Base-by-base conservation (phyloP, 2,797 vertebrate species). In the Coranthus polyacanthus region DNA sequence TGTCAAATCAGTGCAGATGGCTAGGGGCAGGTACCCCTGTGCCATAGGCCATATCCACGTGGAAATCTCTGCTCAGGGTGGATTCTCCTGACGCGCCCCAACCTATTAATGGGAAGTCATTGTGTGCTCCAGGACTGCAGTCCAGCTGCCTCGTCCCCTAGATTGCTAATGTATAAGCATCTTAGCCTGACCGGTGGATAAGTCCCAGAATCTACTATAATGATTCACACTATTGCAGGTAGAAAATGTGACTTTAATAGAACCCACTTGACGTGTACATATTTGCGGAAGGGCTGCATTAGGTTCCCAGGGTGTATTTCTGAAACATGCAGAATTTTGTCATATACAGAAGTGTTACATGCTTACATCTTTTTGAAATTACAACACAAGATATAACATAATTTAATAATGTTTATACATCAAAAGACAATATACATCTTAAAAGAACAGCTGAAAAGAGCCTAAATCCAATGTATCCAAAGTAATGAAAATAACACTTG, bases 1-100 rank as follows among this genome's bases (percentile, higher is more conserved):
- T 94, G 92, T 94, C 92, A 94, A 93, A 92, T 93, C 91, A 92
- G 81, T 63, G 69, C 88, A 90, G 91, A 91, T 90, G 90, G 88
- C 86, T 88, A 71, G 86, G 92, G 89, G 86, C 91, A 90, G 84
- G 86, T 86, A 90, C 88, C 88, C 78, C 53, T 39, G 89, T 92
- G 89, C 90, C 88, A 82, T 59, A 92, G 90, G 92, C 84, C 80
- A 81, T 60, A 88, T 93, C 92, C 93, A 82, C 75, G 72, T 90
- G 93, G 91, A 94, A 91, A 93, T 94, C 85, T 93, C 74, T 86
- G 74, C 82, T 87, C 72, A 63, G 79, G 84, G 87, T 88, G 78
- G 79, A 78, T 82, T 88, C 87, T 85, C 91, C 80, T 62, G 62
- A 73, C 60, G 54, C 83, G 88, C 79, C 81, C 79, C 72, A 84